phyloP scores from a whole-genome alignment of 53 echinoderm and acorn worm species.

The Hippasteria phrygiana region DNA sequence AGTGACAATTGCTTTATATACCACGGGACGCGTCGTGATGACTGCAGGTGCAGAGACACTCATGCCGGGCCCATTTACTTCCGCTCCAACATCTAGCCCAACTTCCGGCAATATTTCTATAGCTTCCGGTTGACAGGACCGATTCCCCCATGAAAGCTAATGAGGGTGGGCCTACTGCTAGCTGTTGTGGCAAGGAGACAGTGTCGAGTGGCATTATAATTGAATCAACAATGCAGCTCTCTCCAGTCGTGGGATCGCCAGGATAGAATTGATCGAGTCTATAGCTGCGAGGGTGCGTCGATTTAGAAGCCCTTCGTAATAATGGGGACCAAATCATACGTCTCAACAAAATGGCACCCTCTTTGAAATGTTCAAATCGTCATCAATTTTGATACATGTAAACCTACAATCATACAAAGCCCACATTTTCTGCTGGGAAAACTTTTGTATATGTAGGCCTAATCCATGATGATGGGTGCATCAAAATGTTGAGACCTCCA shows the following conservation, averaged over 20 bases:
- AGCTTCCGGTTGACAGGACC: constrained; percentile 62
- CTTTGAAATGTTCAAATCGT: too few species aligned
- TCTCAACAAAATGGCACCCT: not conserved
- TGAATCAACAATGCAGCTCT: constrained; percentile 40
- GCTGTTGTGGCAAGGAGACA: not conserved
- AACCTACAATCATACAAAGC: too few species aligned
- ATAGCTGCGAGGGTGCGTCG: not conserved
- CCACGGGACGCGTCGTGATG: not conserved
- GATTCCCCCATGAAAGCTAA: constrained; percentile 57
- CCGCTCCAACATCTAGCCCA: constrained; percentile 48
- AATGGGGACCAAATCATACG: not conserved
- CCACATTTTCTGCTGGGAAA: too few species aligned
- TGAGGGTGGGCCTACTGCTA: constrained; percentile 13
- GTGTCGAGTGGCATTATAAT: constrained; percentile 39
- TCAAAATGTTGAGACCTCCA: too few species aligned
- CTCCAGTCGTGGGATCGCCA: not conserved
- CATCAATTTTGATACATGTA: too few species aligned
- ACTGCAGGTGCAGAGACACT: constrained; percentile 64
- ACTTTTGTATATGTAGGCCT: too few species aligned
- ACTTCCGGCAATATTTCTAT: constrained; percentile 69
- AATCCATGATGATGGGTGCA: too few species aligned
- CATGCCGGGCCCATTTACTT: constrained; percentile 42
- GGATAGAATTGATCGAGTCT: constrained; percentile 10
- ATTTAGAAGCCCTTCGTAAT: not conserved
- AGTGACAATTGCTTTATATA: too few species aligned